Base-by-base conservation (phyloP, 2,888 invertebrate species). In the Drosophila neonasuta region DNA sequence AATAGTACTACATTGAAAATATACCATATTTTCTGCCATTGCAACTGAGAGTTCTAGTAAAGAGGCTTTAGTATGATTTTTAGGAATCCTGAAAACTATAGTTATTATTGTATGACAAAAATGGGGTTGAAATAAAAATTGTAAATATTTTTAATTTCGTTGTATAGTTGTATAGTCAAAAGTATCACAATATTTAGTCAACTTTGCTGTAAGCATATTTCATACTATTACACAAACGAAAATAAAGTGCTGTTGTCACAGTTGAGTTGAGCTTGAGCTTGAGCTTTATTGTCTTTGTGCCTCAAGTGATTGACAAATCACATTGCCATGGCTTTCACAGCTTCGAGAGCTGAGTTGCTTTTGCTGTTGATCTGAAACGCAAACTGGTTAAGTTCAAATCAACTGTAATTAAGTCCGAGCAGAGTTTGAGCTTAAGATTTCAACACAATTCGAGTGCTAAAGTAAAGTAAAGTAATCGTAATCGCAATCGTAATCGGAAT, bases 221-320 rank as follows among this genome's bases (percentile, higher is more conserved):
- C 24, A 24, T 0, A 13, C 13, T 13, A 24, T 24, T 24, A 20
- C 20, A 20, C 20, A 20, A 20, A 20, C 20, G 34, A 34, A 34
- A 10, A 11, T 34, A 34, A n/a, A 36, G 36, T n/a, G 42, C 29
- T 30, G 15, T 15, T 42, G 42, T 54, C 42, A 42, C 54, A 54
- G 30, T 17, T n/a, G n/a, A 36, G 36, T 10, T 32, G 32, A 8
- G 32, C 8, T 32, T 32, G 32, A 10, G 32, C 2, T 36, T 36
- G 34, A 36, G 34, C 5, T 32, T 45, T n/a, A 30, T 32, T 67
- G 58, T 65, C 15, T 20, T n/a, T n/a, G 34, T 67, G 58, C 49
- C 20, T 20, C 52, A 13, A 17, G n/a, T 58, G 52, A 67, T 58
- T 67, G 64, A 57, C 66, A 67, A 67, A 67, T 67, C 63, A 48